phyloP scores from a whole-genome alignment of 2,888 invertebrate species.

The Formica aserva region DNA sequence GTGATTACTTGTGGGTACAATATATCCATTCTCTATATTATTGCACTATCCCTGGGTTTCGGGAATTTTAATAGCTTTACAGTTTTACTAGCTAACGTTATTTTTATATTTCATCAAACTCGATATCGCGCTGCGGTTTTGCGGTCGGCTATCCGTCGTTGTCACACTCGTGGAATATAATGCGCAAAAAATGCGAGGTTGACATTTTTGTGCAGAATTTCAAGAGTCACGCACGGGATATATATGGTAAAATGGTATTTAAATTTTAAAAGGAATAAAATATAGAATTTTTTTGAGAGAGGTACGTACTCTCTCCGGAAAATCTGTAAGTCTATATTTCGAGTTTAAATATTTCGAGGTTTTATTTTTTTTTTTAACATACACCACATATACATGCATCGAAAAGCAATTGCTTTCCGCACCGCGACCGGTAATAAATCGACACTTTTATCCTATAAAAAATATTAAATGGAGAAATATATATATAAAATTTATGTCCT shows the following conservation, averaged over 20 bases:
- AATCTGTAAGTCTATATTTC: conserved; percentile 24
- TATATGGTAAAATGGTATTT: background rate
- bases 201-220: conserved; percentile 38
- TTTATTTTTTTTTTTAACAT: background rate
- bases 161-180: conserved; percentile 33
- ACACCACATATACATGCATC: background rate
- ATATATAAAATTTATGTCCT: conserved; percentile 49
- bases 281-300: conserved; percentile 18
- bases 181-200: conserved; percentile 24
- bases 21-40: conserved; percentile 16
- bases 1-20: conserved; percentile 51
- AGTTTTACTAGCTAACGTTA: conserved; percentile 51
- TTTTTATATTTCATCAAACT: conserved; percentile 55
- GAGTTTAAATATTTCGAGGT: conserved; percentile 7
- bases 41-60: conserved; percentile 48
- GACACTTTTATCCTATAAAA: conserved; percentile 47
- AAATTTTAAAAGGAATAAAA: conserved; percentile 29
- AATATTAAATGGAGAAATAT: conserved; percentile 52
- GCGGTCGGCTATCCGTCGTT: conserved; percentile 35
- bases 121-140: conserved; percentile 41
- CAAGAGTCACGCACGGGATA: background rate
- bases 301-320: background rate
- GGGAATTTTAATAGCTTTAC: conserved; percentile 51
- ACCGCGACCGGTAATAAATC: conserved; percentile 48
- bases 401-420: conserved; percentile 42